Evolutionary conservation across 2,888 invertebrate species (phyloP).

Genomic region (Lasioglossum figueresi): DNA sequence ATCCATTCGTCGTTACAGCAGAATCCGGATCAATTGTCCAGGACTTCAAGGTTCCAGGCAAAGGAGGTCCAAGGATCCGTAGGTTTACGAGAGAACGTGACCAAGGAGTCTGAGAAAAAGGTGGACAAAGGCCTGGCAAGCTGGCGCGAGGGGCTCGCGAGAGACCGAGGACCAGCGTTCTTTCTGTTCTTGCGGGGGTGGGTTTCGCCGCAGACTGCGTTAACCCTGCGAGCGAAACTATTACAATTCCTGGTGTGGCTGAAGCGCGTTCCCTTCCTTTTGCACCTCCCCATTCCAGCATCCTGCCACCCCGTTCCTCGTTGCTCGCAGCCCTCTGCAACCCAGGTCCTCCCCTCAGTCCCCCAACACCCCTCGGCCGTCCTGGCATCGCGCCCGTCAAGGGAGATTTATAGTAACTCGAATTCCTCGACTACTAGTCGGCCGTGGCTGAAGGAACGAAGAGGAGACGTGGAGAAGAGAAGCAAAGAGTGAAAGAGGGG

Average conservation of each 20-base stretch:
- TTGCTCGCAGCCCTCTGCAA: slow-evolving; percentile 66
- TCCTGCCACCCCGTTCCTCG: slow-evolving; percentile 65
- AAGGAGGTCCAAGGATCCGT: background rate
- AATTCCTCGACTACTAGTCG: slow-evolving; percentile 84
- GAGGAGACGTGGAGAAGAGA: slow-evolving; percentile 58
- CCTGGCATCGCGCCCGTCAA: slow-evolving; percentile 83
- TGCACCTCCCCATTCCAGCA: slow-evolving; percentile 52
- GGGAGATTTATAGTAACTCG: slow-evolving; percentile 84
- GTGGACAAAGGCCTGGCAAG: slow-evolving; percentile 2
- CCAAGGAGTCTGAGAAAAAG: background rate
- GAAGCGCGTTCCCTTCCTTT: slow-evolving; percentile 60
- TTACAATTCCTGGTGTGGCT: slow-evolving; percentile 80
- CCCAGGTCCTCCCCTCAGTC: slow-evolving; percentile 48
- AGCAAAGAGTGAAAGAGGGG: slow-evolving; percentile 69
- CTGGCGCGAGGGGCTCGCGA: background rate
- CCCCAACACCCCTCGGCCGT: slow-evolving; percentile 52
- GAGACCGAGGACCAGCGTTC: slow-evolving; percentile 45
- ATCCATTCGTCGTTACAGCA: background rate
- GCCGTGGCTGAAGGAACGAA: slow-evolving; percentile 68
- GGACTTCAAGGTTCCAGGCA: background rate
- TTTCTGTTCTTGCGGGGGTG: slow-evolving; percentile 61
- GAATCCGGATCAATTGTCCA: background rate
- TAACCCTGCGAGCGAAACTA: slow-evolving; percentile 79
- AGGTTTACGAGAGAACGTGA: background rate
- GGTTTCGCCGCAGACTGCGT: slow-evolving; percentile 61